Evolutionary conservation across 1,140 invertebrate species (phyloP).

Genomic region (Cepaea nemoralis): DNA sequence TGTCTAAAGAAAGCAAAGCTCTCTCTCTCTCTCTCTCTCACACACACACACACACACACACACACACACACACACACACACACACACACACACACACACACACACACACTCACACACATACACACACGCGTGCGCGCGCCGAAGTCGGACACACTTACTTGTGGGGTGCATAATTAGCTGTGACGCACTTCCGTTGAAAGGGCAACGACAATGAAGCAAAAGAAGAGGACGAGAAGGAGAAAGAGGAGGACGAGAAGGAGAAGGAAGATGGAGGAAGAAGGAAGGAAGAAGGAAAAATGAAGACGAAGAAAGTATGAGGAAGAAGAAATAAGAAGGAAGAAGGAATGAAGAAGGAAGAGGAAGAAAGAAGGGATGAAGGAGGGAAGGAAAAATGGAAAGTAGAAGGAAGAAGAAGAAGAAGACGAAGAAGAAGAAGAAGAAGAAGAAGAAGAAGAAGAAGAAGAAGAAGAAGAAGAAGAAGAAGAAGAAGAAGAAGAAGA

Average conservation of each 20-base stretch:
- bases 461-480: conserved; percentile 26
- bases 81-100: no score
- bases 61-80: no score
- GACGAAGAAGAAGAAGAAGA: not conserved
- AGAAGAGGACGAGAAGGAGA: conserved; percentile 6
- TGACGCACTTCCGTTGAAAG: no score
- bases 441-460: conserved; percentile 22
- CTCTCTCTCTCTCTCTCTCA: no score
- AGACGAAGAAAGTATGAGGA: conserved; percentile 8
- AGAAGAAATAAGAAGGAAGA: not conserved
- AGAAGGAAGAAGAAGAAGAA: not conserved
- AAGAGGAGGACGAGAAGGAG: not conserved
- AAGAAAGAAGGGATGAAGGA: not conserved
- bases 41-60: no score
- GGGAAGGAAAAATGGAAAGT: not conserved
- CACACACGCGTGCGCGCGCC: no score
- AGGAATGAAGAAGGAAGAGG: not conserved
- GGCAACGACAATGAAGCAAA: conserved; percentile 3
- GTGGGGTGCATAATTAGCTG: no score
- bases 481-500: conserved; percentile 27
- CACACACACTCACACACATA: no score
- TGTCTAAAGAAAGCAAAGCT: no score
- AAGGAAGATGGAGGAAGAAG: not conserved
- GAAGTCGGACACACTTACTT: no score
- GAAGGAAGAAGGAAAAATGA: conserved; percentile 2